Conservation (phyloP, 2,888 invertebrate genomes). For the Thumatha senex region DNA sequence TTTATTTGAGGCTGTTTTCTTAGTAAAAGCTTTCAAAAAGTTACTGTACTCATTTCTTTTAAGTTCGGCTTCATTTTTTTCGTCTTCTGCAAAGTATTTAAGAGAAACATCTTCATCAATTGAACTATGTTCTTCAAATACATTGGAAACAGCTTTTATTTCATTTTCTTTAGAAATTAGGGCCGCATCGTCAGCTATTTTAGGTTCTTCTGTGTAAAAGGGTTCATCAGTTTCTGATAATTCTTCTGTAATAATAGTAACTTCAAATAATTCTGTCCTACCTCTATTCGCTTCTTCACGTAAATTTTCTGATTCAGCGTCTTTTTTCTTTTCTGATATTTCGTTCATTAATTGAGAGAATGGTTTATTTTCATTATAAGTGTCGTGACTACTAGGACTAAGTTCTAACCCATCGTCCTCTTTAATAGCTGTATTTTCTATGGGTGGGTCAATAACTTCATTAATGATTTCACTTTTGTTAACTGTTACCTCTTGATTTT, state of each 20-base stretch:
- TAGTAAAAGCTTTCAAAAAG: slow-evolving; percentile 54
- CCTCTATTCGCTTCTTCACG: slow-evolving; percentile 35
- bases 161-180: slow-evolving; percentile 29
- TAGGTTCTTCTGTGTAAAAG: slow-evolving; percentile 9
- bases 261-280: slow-evolving; percentile 50
- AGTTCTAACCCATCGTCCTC: slow-evolving; percentile 11
- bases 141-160: slow-evolving; percentile 1
- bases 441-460: slow-evolving; percentile 3
- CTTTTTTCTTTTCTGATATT: slow-evolving; percentile 44
- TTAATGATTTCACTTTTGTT: slow-evolving; percentile 2
- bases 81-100: slow-evolving; percentile 65
- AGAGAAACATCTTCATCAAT: slow-evolving; percentile 42
- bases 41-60: slow-evolving; percentile 56
- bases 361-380: slow-evolving; percentile 45
- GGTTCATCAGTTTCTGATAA: slow-evolving; percentile 56
- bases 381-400: slow-evolving; percentile 20
- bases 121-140: slow-evolving; percentile 12
- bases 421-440: slow-evolving; percentile 3
- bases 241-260: slow-evolving; percentile 64
- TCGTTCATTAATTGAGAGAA: slow-evolving; percentile 44
- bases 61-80: slow-evolving; percentile 63
- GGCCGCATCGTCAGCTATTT: not conserved
- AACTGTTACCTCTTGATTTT: slow-evolving; percentile 7
- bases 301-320: slow-evolving; percentile 37
- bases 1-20: slow-evolving; percentile 47